These are phyloP conservation scores for Alviniconcha marisindica DNA, from an alignment of 1,140 invertebrate species.

Conservation along the genomic window DNA sequence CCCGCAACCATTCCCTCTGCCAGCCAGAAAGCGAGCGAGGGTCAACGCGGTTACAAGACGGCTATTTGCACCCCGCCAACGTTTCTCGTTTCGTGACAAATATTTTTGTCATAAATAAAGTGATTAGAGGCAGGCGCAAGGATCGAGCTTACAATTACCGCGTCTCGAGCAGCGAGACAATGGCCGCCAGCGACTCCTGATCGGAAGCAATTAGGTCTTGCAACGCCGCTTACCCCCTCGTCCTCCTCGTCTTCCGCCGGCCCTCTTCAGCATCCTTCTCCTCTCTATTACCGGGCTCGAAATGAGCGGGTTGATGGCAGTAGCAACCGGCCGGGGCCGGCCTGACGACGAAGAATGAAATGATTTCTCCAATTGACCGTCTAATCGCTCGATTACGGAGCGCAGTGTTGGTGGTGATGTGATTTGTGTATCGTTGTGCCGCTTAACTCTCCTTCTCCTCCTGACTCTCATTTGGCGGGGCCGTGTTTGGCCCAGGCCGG, in stretches of 20 bases:
- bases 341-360: constrained; percentile 34
- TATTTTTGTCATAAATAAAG: constrained; percentile 45
- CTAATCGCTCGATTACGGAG: constrained; percentile 39
- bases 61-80: constrained; percentile 30
- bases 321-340: neutral
- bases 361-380: constrained; percentile 45
- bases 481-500: constrained; percentile 12
- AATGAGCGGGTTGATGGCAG: neutral
- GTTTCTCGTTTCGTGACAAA: constrained; percentile 39
- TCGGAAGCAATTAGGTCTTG: constrained; percentile 36
- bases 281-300: constrained; percentile 10
- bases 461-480: neutral
- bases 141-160: constrained; percentile 38
- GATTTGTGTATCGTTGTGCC: constrained; percentile 36
- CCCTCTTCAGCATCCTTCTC: constrained; percentile 1
- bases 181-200: constrained; percentile 7
- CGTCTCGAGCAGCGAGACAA: neutral
- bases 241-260: neutral
- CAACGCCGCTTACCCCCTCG: neutral
- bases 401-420: constrained; percentile 37
- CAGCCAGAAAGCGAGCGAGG: neutral
- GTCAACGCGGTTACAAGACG: constrained; percentile 29
- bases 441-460: neutral
- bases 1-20: neutral
- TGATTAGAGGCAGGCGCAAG: constrained; percentile 26